Conservation (phyloP, 2,888 invertebrate genomes). For the Dolichopus griseipennis region DNA sequence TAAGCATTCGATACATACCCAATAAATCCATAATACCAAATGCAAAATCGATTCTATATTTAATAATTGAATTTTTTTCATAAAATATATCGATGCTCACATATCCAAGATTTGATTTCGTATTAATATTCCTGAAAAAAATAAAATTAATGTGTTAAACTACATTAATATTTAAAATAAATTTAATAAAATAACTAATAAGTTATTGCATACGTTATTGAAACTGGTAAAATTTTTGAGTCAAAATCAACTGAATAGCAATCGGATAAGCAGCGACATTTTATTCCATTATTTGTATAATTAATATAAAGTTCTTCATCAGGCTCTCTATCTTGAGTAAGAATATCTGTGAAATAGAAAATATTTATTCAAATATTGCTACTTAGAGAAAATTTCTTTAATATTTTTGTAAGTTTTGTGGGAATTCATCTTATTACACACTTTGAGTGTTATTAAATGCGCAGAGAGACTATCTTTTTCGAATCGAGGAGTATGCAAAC, state of each 20-base stretch:
- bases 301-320: slow-evolving; percentile 33
- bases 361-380: background rate
- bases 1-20: slow-evolving; percentile 36
- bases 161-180: background rate
- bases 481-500: too few species aligned
- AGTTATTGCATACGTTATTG: slow-evolving; percentile 23
- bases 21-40: slow-evolving; percentile 45
- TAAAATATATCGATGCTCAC: slow-evolving; percentile 43
- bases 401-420: too few species aligned
- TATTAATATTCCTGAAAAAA: slow-evolving; percentile 23
- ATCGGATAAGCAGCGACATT: slow-evolving; percentile 35
- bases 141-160: background rate
- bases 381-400: too few species aligned
- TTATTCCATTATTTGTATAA: slow-evolving; percentile 34
- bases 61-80: slow-evolving; percentile 40
- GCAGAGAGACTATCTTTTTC: too few species aligned
- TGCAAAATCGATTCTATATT: slow-evolving; percentile 44
- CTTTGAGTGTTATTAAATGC: too few species aligned
- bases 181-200: too few species aligned
- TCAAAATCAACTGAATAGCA: slow-evolving; percentile 35
- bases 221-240: slow-evolving; percentile 31
- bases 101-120: slow-evolving; percentile 31
- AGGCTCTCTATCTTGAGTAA: slow-evolving; percentile 32
- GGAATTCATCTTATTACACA: too few species aligned
- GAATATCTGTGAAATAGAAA: slow-evolving; percentile 26